Base-by-base conservation (phyloP, 2,888 invertebrate genomes). In the Xylota segnis region DNA sequence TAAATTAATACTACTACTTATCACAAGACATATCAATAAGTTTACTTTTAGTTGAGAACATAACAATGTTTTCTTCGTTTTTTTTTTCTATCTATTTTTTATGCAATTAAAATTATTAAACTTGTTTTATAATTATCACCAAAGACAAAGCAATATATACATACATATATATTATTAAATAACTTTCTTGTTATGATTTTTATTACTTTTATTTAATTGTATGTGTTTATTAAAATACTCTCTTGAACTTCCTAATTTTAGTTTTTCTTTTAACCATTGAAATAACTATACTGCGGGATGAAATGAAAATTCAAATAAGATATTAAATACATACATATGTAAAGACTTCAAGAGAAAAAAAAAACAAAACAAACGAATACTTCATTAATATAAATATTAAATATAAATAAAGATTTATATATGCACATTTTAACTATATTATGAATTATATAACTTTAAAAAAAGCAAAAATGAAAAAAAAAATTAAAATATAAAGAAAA, bases 11-110 rank as follows among this genome's bases (percentile, higher is more conserved):
- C 54, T 59, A 68, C 66, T 70, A 61, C 45, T 74, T 83, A 74
- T 79, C 83, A 79, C 68, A 75, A 83, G 43, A 84, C 83, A 84
- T 84, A 84, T 84, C 83, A 84, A 74, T 83, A 78, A 83, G 83
- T 78, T 74, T 70, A 74, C 43, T 84, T 84, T 79, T 4, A 66
- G 37, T 66, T 63, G 32, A 56, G 27, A 47, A 68, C 12, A 29
- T n/a, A 18, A 68, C 32, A 14, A 76, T 29, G 29, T 40, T 58
- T 43, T 32, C 10, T 23, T 18, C n/a, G 37, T 52, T 52, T 45
- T 43, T 32, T 63, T 18, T 50, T 16, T 50, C 7, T 52, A n/a
- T 72, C 5, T 23, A 58, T 43, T 58, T 50, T 52, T 9, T 45
- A 58, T 50, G 52, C 45, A 81, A 54, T 63, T 72, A 0, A 27